Evolutionary conservation across 1,140 invertebrate species (phyloP), one percentile per base, ranked within the genome.

Genomic region (Globodera rostochiensis): DNA sequence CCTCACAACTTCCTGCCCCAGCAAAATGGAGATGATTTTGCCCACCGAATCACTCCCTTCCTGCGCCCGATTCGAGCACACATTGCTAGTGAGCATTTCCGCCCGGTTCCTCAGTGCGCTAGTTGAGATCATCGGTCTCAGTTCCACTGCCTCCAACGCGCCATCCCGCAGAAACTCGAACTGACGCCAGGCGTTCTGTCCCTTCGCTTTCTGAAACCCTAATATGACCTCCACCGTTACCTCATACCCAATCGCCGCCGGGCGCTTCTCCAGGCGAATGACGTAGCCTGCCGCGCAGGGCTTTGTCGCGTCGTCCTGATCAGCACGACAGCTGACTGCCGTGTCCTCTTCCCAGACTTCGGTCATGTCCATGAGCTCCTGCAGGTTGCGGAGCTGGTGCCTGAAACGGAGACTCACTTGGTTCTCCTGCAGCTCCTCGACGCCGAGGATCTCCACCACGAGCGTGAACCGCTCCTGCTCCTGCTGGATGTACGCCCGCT

Each of bases 281-380:
- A 74, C 73, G 13, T 21, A 74, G 1, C 73, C 73, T 45, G 9
- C 8, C 9, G 73, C 73, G 13, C 73, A 74, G 9, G 73, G 73
- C n/a, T 8, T 25, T 4, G 73, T 57, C 57, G 5, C 11, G 19
- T 60, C 57, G 7, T 74, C 15, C 11, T 74, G 21, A 13, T 25
- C 45, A 3, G 11, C 45, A 3, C 49, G n/a, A 5, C 45, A 74
- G 7, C n/a, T 53, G 36, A 74, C 45, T 50, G 73, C 49, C 73
- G 73, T 53, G 46, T 74, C 73, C 5, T 74, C 73, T 74, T 74
- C 73, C 21, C 57, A 74, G n/a, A 50, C n/a, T 74, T 74, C 21
- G 0, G 25, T n/a, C 73, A 74, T 74, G 21, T 74, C 73, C 36
- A 74, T 57, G 6, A 74, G 7, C 21, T 74, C 25, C 1, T 7